phyloP scores from a whole-genome alignment of 2,797 vertebrate species.

The Enteromius radiatus region DNA sequence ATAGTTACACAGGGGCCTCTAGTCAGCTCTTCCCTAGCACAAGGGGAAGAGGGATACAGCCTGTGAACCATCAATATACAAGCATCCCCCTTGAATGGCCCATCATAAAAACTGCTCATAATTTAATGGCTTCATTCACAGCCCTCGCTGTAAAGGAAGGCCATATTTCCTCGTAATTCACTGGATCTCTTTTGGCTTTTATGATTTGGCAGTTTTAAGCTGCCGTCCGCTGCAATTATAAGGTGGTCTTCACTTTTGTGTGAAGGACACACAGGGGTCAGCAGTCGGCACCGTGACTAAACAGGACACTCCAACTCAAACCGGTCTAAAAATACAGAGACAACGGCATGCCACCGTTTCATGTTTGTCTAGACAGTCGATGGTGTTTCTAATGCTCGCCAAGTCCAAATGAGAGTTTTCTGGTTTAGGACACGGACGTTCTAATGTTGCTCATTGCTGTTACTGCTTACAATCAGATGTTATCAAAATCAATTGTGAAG shows the following conservation, averaged over 20 bases:
- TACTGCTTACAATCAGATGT: conserved; percentile 35
- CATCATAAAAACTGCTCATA: conserved; percentile 99
- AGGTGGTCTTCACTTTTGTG: conserved; percentile 74
- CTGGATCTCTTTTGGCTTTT: conserved; percentile 77
- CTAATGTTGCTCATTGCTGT: conserved; percentile 25
- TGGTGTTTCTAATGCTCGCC: not conserved
- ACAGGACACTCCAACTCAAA: conserved; percentile 57
- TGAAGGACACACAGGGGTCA: conserved; percentile 81
- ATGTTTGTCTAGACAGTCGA: not conserved
- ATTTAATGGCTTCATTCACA: conserved; percentile 99
- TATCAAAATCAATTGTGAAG: conserved; percentile 36
- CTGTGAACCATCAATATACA: conserved; percentile 98
- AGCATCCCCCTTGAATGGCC: conserved; percentile 98
- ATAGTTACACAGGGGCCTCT: conserved; percentile 95
- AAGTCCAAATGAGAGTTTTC: conserved; percentile 32
- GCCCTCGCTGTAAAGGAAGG: conserved; percentile 97
- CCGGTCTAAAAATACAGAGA: conserved; percentile 54
- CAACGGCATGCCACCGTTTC: conserved; percentile 4
- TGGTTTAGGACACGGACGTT: conserved; percentile 20
- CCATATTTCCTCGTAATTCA: conserved; percentile 94
- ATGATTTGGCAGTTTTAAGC: conserved; percentile 83
- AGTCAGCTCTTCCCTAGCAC: conserved; percentile 80
- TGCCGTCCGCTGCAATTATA: conserved; percentile 73
- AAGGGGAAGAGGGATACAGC: conserved; percentile 90
- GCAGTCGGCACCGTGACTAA: conserved; percentile 74